Percentiles rank a stretch among this genome's conserved stretches.
These are phyloP conservation scores for Melipona bicolor DNA, from an alignment of 2,888 invertebrate species.

Conservation along the genomic window DNA sequence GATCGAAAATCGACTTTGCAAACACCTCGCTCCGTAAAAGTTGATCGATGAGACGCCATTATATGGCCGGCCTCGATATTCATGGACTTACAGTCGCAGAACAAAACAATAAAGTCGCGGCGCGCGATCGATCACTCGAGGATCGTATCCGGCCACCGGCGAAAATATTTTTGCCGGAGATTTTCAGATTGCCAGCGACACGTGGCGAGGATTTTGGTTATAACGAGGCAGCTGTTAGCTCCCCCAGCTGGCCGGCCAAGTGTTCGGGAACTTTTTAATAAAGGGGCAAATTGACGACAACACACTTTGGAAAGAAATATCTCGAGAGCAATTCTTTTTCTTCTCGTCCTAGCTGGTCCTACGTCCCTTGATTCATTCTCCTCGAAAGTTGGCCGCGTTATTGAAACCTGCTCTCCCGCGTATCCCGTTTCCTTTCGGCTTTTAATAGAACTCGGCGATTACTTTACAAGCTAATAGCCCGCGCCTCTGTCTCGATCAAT, in stretches of 20 bases:
- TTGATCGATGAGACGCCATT: neutral
- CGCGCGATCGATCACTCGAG: neutral
- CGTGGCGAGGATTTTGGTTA: conserved; percentile 13
- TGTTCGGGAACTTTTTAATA: conserved; percentile 55
- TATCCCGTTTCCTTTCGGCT: neutral
- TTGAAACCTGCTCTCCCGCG: conserved; percentile 33
- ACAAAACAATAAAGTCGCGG: neutral
- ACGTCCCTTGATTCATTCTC: conserved; percentile 28
- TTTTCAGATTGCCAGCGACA: conserved; percentile 11
- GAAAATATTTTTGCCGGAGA: conserved; percentile 14
- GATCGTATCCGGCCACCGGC: neutral
- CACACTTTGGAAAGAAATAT: conserved; percentile 48
- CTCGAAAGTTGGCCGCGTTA: conserved; percentile 30
- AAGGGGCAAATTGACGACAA: conserved; percentile 53
- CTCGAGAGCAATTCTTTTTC: conserved; percentile 43
- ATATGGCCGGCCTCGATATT: neutral
- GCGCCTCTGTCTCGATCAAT: no score
- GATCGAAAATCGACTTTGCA: neutral
- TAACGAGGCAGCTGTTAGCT: conserved; percentile 39
- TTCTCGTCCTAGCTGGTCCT: neutral
- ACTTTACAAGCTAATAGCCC: neutral
- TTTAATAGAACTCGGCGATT: conserved; percentile 24
- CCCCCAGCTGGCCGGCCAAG: conserved; percentile 13
- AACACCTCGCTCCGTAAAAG: neutral
- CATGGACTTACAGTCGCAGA: neutral